Evolutionary conservation across 2,113 vertebrate species (phyloP), one percentile per base, ranked within the genome.

Genomic region (Passerina amoena): DNA sequence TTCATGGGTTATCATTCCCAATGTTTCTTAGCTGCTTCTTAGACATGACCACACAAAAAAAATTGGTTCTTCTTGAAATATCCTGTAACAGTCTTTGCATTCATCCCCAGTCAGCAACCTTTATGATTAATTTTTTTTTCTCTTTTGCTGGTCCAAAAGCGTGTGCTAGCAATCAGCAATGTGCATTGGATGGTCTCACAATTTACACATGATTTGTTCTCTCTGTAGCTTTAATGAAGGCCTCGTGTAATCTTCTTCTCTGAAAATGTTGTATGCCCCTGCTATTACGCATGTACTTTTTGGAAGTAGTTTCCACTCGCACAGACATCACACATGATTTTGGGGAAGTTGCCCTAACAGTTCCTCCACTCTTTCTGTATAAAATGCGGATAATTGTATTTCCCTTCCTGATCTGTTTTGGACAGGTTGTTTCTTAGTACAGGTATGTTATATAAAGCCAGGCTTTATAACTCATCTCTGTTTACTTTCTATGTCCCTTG

Each of bases 231-330:
- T 79, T 69, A 65, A 48, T 48, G 30, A n/a, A 60, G 5, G n/a
- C 10, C 28, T 60, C 0, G 0, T 38, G 17, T 37, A 38, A 14
- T 61, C 6, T 42, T 56, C 57, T 65, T 33, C 70, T 66, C 33
- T 7, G 35, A 61, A 76, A 81, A 75, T 1, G 2, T 23, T n/a
- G 12, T 9, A 10, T 37, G 48, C 12, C 66, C 16, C 31, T 47
- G n/a, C n/a, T 82, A 2, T 87, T 44, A n/a, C 24, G 30, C 8
- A 1, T 0, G 1, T 18, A 45, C 7, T 61, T 35, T 31, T 6
- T n/a, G 45, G 44, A 88, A 79, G 17, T 13, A 63, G 38, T 61
- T 10, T 83, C 37, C 40, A 31, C 70, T 61, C 47, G 47, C 5
- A 6, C 31, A 48, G 24, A 24, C 8, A 22, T 81, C n/a, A 30